Conservation (phyloP, 2,797 vertebrate genomes). For the Acropternis orthonyx region DNA sequence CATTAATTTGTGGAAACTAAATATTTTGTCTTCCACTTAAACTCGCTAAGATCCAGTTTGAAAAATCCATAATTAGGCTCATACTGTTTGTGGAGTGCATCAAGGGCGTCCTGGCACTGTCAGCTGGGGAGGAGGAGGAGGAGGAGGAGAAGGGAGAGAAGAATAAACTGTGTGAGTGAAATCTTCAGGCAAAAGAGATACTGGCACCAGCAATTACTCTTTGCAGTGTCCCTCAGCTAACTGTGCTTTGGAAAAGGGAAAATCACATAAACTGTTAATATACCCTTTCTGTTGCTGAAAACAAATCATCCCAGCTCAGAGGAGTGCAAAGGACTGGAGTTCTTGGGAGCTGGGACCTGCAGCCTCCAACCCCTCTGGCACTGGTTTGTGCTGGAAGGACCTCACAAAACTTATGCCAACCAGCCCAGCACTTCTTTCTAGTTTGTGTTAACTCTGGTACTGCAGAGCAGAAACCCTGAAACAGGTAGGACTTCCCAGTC, state of each 20-base stretch:
- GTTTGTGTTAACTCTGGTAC: background rate
- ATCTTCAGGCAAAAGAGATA: background rate
- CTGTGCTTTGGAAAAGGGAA: background rate
- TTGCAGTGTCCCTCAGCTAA: slow-evolving; percentile 8
- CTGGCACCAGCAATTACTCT: slow-evolving; percentile 5
- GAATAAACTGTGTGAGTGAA: background rate
- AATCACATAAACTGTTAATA: background rate
- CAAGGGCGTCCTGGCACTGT: background rate
- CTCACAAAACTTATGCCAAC: background rate
- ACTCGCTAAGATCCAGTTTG: background rate
- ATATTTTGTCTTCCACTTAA: slow-evolving; percentile 67
- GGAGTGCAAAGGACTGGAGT: background rate
- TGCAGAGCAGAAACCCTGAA: background rate
- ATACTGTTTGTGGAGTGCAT: slow-evolving; percentile 15
- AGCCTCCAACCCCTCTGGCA: background rate
- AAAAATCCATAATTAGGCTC: slow-evolving; percentile 46
- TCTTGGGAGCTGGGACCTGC: background rate
- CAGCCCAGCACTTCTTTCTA: background rate
- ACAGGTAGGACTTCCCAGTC: background rate
- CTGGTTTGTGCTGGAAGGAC: background rate
- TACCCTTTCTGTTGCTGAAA: background rate
- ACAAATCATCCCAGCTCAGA: background rate
- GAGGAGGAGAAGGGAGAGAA: background rate
- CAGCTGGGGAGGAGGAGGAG: slow-evolving; percentile 7
- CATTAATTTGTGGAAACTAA: slow-evolving; percentile 67